Conservation (phyloP, 2,888 invertebrate species). For the Cetonia aurata region DNA sequence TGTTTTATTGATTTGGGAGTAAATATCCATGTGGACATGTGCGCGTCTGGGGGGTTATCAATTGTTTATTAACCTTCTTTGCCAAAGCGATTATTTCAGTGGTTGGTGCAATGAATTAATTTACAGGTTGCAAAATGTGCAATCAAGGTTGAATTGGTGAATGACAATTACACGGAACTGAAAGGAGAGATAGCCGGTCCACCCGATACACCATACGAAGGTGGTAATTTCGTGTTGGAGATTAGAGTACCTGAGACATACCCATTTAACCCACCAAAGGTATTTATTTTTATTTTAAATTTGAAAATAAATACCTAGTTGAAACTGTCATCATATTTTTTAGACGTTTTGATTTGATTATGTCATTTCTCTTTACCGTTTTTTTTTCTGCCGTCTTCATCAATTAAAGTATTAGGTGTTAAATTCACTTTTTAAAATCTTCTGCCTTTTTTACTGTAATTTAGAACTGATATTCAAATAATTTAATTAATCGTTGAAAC, state of each 20-base stretch:
- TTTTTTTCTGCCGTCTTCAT: too few relatives aligned
- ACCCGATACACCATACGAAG: slow-evolving; percentile 98
- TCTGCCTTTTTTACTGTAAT: too few relatives aligned
- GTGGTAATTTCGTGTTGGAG: slow-evolving; percentile 93
- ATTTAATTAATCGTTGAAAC: too few relatives aligned
- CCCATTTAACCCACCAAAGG: slow-evolving; percentile 99
- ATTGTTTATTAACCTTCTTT: slow-evolving; percentile 49
- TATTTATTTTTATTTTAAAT: too few relatives aligned
- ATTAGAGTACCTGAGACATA: slow-evolving; percentile 99
- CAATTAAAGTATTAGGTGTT: too few relatives aligned
- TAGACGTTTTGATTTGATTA: not conserved
- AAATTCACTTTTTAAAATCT: too few relatives aligned
- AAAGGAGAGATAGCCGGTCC: slow-evolving; percentile 98
- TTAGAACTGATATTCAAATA: too few relatives aligned
- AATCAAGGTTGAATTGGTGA: slow-evolving; percentile 89
- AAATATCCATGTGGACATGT: slow-evolving; percentile 48
- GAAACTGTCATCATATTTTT: not conserved
- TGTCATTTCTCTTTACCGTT: too few relatives aligned
- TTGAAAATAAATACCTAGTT: too few relatives aligned
- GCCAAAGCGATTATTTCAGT: slow-evolving; percentile 45
- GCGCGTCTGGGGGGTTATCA: slow-evolving; percentile 51
- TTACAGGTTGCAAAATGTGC: slow-evolving; percentile 86
- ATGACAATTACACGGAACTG: slow-evolving; percentile 92
- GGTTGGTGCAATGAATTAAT: slow-evolving; percentile 27
- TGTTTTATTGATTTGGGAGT: slow-evolving; percentile 49